phyloP scores from a whole-genome alignment of 1,140 invertebrate species.

The Euwallacea similis region DNA sequence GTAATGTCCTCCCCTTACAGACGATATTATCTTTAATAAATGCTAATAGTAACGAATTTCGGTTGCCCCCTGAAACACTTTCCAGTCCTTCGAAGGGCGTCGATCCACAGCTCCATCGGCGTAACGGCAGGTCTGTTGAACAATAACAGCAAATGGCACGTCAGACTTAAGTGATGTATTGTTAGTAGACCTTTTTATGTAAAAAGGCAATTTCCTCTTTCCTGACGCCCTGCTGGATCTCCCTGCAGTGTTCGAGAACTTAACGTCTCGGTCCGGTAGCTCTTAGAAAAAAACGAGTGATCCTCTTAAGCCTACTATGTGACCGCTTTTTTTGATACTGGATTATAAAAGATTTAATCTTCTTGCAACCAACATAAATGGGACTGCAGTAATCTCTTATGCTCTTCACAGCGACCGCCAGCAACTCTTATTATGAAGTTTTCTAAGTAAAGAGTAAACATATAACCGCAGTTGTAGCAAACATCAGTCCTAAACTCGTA shows the following conservation, averaged over 20 bases:
- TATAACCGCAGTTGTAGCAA: slow-evolving; percentile 44
- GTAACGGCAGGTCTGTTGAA: slow-evolving; percentile 15
- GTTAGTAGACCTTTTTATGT: slow-evolving; percentile 38
- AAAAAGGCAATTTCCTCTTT: slow-evolving; percentile 41
- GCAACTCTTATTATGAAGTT: not conserved
- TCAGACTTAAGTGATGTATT: slow-evolving; percentile 37
- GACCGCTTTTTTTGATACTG: too few species aligned
- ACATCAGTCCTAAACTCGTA: slow-evolving; percentile 42
- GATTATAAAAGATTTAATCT: too few species aligned
- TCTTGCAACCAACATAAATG: too few species aligned
- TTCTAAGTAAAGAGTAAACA: slow-evolving; percentile 44
- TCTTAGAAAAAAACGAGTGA: slow-evolving; percentile 7
- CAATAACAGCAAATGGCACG: slow-evolving; percentile 36
- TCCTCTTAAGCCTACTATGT: too few species aligned
- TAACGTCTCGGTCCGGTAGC: slow-evolving; percentile 32
- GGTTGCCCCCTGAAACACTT: not conserved
- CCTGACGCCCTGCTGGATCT: slow-evolving; percentile 27
- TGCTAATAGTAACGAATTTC: not conserved
- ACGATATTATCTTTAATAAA: not conserved
- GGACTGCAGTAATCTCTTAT: too few species aligned
- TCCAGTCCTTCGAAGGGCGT: slow-evolving; percentile 8
- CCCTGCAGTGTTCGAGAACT: not conserved
- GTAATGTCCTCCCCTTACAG: too few species aligned
- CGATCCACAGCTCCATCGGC: slow-evolving; percentile 15
- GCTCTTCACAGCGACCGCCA: too few species aligned